Conservation (phyloP, 2,113 vertebrate species). For the Cariama cristata region DNA sequence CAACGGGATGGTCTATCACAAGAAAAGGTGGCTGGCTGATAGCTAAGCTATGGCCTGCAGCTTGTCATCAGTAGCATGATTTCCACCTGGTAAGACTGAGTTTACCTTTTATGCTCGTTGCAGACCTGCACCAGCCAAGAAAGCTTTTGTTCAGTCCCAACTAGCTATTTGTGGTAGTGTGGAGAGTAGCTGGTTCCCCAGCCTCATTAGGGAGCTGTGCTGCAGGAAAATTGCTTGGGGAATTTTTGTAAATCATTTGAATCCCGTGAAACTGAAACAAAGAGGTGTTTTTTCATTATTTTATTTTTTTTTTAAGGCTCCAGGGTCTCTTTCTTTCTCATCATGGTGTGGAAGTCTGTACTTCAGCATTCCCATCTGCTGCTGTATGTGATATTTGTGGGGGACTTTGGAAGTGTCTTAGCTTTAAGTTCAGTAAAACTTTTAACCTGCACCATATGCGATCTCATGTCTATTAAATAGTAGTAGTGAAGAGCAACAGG, state of each 20-base stretch:
- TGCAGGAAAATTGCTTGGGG: constrained; percentile 56
- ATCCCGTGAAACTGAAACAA: constrained; percentile 12
- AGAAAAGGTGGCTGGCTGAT: neutral
- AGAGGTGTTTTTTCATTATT: constrained; percentile 29
- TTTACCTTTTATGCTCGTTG: neutral
- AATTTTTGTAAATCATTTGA: constrained; percentile 33
- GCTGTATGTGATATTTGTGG: neutral
- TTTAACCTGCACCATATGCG: neutral
- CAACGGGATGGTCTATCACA: neutral
- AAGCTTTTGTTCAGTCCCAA: neutral
- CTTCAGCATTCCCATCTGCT: neutral
- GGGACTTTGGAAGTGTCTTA: neutral
- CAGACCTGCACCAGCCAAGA: neutral
- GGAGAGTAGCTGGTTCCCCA: constrained; percentile 11
- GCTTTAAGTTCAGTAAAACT: neutral
- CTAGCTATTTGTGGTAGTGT: neutral
- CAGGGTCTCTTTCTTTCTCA: neutral
- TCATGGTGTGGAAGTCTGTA: neutral
- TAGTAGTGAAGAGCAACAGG: neutral
- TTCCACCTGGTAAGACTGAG: neutral
- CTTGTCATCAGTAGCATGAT: neutral
- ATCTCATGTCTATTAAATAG: neutral
- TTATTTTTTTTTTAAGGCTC: neutral
- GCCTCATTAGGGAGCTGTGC: constrained; percentile 58
- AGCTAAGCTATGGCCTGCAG: neutral